Conservation (phyloP, 2,888 invertebrate species). For the Oxystoma pomonae region DNA sequence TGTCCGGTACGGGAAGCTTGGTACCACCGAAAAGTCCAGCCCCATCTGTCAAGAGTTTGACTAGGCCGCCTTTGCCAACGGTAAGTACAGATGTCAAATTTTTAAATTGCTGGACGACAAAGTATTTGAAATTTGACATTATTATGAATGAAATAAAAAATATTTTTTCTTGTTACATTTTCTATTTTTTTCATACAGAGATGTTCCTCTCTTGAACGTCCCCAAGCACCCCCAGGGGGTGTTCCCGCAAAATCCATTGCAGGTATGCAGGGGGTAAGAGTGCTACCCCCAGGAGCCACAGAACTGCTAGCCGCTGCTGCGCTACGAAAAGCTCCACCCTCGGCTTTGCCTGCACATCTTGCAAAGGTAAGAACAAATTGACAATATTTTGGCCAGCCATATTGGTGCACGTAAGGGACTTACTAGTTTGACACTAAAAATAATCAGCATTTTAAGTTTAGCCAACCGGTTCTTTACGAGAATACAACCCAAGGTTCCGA, state of each 20-base stretch:
- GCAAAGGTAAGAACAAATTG: constrained; percentile 55
- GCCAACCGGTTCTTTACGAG: too few relatives aligned
- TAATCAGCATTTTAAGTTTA: too few relatives aligned
- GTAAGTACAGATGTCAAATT: too few relatives aligned
- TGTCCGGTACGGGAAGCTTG: neutral
- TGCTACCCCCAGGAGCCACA: constrained; percentile 46
- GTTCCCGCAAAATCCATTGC: constrained; percentile 56
- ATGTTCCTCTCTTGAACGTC: constrained; percentile 84
- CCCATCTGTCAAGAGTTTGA: constrained; percentile 38
- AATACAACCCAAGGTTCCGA: too few relatives aligned
- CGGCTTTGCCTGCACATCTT: constrained; percentile 70
- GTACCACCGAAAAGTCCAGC: constrained; percentile 47
- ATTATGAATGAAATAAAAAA: too few relatives aligned
- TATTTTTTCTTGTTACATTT: too few relatives aligned
- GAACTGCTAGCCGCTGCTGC: constrained; percentile 49
- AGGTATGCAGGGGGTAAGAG: constrained; percentile 45
- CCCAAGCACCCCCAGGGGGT: constrained; percentile 46
- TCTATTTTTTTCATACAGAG: too few relatives aligned
- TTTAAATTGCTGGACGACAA: too few relatives aligned
- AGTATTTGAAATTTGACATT: too few relatives aligned
- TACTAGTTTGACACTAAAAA: too few relatives aligned
- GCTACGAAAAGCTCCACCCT: constrained; percentile 52
- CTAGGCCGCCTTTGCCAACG: constrained; percentile 66
- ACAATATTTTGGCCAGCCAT: too few relatives aligned
- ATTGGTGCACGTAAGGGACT: too few relatives aligned